Evolutionary conservation across 2,113 vertebrate species (phyloP), one percentile per base, ranked within the genome.

Genomic region (Fulmarus glacialis): DNA sequence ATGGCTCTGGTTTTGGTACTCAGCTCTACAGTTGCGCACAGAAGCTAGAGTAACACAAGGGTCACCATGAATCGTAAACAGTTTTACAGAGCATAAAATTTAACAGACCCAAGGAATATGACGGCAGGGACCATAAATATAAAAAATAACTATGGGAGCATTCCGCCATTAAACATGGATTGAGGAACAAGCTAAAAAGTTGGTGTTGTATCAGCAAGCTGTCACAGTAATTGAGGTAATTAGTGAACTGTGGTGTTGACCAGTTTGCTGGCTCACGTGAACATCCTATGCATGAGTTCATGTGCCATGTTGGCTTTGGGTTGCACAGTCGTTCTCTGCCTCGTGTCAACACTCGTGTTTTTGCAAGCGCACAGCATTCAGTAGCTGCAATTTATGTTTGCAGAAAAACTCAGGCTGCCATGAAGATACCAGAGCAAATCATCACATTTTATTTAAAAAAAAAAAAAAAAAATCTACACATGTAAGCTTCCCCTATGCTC

Each of bases 31-130:
- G 66, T 64, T 55, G 56, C 52, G 74, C 78, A 40, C 81, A 72
- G 81, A 63, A 92, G 72, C 62, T 43, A 47, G 21, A 58, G 73
- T 0, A 73, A 38, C 93, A 94, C 9, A 1, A 21, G 68, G 88
- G 74, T 93, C 97, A 87, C 78, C 78, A 67, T 4, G 71, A 96
- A 88, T 72, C 32, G 11, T 80, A 55, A 95, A 42, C 64, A 88
- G 40, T 38, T 90, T 87, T 60, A 80, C 53, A 89, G 82, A 88
- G 72, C 82, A 94, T 95, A 93, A 97, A 91, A 96, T 90, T 91
- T 97, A 95, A 95, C 91, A 97, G 67, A 95, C 89, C 85, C 63
- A 53, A 63, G 58, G 70, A 97, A 91, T 34, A 59, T 7, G 82
- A 96, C 4, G 36, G 63, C 79, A 93, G 52, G 74, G 45, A 73